Percentiles rank a stretch among this genome's conserved stretches.
Evolutionary conservation across 2,888 invertebrate species (phyloP).

Genomic region (Rotaria sp.): DNA sequence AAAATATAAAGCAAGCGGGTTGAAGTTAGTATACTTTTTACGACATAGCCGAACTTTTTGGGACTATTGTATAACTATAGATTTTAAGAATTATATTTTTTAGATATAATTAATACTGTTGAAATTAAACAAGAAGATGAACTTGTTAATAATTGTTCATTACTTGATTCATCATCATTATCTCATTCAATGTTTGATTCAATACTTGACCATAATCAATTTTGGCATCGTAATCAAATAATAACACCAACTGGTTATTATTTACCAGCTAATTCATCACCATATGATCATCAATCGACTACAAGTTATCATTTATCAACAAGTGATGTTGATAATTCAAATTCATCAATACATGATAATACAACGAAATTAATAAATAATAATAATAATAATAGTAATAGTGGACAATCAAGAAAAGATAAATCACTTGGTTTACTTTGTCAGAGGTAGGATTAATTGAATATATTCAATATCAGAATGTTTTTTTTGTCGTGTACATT

Average conservation of each 20-base stretch:
- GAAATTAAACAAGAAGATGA: background rate
- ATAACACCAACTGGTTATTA: background rate
- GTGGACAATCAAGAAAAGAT: conserved; percentile 27
- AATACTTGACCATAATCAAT: background rate
- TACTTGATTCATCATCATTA: background rate
- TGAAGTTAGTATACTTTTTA: no score
- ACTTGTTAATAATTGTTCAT: background rate
- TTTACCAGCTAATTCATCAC: background rate
- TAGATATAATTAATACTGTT: background rate
- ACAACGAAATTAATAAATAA: background rate
- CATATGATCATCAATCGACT: background rate
- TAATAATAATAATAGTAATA: background rate
- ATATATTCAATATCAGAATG: conserved; percentile 16
- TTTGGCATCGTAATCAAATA: background rate
- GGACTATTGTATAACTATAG: no score
- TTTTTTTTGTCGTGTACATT: conserved; percentile 22
- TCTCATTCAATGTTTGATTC: background rate
- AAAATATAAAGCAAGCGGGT: no score
- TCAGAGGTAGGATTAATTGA: conserved; percentile 21
- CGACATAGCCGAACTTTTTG: no score
- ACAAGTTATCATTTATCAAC: background rate
- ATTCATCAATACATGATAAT: background rate
- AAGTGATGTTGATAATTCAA: background rate
- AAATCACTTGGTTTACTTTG: conserved; percentile 26
- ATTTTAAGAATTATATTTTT: no score